A percentile compares a stretch with the other conserved stretches of the same genome.
Evolutionary conservation across 1,140 invertebrate species (phyloP).

Genomic region (Drosophila funebris): DNA sequence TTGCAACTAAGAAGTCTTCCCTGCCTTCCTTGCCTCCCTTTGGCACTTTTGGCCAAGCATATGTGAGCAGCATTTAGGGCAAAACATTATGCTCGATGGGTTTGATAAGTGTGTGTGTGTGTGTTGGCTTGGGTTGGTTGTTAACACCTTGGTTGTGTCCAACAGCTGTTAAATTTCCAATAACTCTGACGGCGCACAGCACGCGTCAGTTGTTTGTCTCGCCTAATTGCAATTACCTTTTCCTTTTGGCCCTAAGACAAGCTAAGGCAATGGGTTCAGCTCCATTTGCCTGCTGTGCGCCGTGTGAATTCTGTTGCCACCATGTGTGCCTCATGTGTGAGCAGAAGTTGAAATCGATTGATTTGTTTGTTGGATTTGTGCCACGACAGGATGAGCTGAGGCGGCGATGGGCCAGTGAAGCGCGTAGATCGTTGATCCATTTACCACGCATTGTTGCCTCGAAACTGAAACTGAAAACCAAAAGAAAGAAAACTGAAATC

Average conservation of each 20-base stretch:
- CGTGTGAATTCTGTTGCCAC: constrained; percentile 14
- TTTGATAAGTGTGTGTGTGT: constrained; percentile 2
- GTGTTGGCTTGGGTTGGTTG: not conserved
- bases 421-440: constrained; percentile 75
- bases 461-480: constrained; percentile 60
- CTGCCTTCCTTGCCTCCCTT: no score
- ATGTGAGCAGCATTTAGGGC: not conserved
- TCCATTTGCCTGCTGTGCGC: constrained; percentile 35
- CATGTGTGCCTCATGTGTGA: constrained; percentile 43
- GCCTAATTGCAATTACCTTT: constrained; percentile 31
- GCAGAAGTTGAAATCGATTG: constrained; percentile 42
- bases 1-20: not conserved
- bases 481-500: constrained; percentile 57
- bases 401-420: constrained; percentile 45
- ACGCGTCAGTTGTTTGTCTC: constrained; percentile 65
- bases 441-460: constrained; percentile 72
- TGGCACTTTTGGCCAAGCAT: not conserved
- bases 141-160: constrained; percentile 38
- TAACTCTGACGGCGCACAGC: constrained; percentile 43
- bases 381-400: constrained; percentile 4
- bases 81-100: constrained; percentile 4
- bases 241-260: not conserved
- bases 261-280: constrained; percentile 5
- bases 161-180: constrained; percentile 58
- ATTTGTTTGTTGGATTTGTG: constrained; percentile 19